Percentiles rank a stretch among this genome's conserved stretches.
These are phyloP conservation scores for Nestor notabilis DNA, from an alignment of 2,113 vertebrate genomes.

Conservation along the genomic window DNA sequence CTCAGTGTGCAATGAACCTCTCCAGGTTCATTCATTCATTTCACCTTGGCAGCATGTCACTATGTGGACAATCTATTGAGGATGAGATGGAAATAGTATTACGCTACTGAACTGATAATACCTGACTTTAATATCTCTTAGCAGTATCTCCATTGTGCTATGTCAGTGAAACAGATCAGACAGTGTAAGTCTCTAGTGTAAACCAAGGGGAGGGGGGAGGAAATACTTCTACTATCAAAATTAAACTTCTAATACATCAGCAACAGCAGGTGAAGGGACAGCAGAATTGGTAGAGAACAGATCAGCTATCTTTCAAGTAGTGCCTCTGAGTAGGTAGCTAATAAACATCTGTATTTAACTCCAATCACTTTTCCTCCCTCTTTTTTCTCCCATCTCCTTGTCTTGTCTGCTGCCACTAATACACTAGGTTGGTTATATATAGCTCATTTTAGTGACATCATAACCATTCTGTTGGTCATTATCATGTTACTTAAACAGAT, in stretches of 20 bases:
- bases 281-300: background rate
- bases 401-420: constrained; percentile 22
- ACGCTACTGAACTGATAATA: background rate
- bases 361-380: background rate
- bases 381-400: constrained; percentile 21
- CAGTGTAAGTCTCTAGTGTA: background rate
- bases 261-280: background rate
- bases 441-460: constrained; percentile 64
- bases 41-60: constrained; percentile 46
- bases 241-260: constrained; percentile 15
- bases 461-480: constrained; percentile 51
- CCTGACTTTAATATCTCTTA: constrained; percentile 52
- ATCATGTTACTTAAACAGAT: constrained; percentile 62
- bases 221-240: constrained; percentile 16
- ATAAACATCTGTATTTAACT: constrained; percentile 48
- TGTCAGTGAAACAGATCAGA: constrained; percentile 38
- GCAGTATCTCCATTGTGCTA: constrained; percentile 17
- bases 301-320: background rate
- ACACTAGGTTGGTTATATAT: constrained; percentile 46
- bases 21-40: constrained; percentile 28
- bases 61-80: constrained; percentile 9
- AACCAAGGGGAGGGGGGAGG: background rate
- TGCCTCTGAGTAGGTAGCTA: background rate
- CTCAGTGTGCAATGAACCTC: background rate
- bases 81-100: constrained; percentile 60